Evolutionary conservation across 2,113 vertebrate species (phyloP).

Genomic region (Rhea pennata): DNA sequence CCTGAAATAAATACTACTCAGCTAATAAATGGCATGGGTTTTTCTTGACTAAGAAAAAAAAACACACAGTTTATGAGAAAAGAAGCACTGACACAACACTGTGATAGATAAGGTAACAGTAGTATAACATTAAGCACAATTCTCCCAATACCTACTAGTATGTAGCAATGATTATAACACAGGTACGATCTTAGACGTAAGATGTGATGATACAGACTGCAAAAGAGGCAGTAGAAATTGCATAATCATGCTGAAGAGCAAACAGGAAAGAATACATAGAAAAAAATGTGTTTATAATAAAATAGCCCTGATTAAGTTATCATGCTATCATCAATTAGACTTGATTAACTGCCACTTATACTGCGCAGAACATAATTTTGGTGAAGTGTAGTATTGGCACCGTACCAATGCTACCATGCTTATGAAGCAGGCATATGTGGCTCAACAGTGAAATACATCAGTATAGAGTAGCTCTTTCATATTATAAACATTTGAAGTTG

Average conservation of each 20-base stretch:
- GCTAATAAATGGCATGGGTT: conserved; percentile 11
- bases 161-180: background rate
- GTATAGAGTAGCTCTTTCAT: background rate
- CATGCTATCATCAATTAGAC: background rate
- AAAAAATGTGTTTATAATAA: background rate
- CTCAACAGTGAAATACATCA: background rate
- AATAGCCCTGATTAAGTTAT: background rate
- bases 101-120: conserved; percentile 3
- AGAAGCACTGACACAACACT: background rate
- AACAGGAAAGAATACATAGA: background rate
- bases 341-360: background rate
- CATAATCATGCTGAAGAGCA: background rate
- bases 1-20: background rate
- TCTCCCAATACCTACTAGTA: background rate
- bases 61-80: background rate
- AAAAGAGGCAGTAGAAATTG: background rate
- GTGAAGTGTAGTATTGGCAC: background rate
- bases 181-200: background rate
- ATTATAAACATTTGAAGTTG: background rate
- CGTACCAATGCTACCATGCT: background rate
- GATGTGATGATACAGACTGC: background rate
- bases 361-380: background rate
- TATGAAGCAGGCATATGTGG: fast-evolving
- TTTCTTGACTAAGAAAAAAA: conserved; percentile 23
- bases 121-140: background rate